These are phyloP conservation scores for Formica aserva DNA, from an alignment of 2,888 invertebrate species.

Conservation along the genomic window DNA sequence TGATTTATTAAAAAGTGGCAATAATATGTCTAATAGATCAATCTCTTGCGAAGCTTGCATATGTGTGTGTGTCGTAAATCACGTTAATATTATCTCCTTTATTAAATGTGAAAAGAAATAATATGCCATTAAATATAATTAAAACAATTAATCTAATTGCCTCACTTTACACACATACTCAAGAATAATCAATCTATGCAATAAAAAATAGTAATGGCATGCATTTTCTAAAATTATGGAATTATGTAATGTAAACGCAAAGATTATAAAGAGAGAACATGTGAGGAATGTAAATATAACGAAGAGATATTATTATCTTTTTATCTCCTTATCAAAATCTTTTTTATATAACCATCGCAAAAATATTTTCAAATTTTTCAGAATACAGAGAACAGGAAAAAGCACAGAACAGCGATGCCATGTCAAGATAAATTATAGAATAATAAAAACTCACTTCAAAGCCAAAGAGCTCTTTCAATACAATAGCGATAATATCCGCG, in stretches of 20 bases:
- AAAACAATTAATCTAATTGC: neutral
- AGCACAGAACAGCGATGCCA: neutral
- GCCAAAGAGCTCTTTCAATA: constrained; percentile 25
- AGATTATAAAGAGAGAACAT: neutral
- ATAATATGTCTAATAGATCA: neutral
- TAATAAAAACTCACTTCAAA: constrained; percentile 27
- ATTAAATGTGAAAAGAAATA: neutral
- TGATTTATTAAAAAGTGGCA: neutral
- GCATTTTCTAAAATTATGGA: neutral
- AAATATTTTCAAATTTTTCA: constrained; percentile 7
- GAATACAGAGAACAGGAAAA: neutral
- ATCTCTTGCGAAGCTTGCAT: neutral
- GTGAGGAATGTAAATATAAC: neutral
- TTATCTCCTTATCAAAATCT: neutral
- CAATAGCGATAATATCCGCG: constrained; percentile 42
- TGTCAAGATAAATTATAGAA: constrained; percentile 9
- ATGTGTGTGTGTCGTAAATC: neutral
- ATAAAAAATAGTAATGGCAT: neutral
- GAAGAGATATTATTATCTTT: neutral
- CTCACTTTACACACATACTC: neutral
- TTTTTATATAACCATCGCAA: neutral
- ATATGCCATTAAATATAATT: neutral
- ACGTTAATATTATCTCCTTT: neutral
- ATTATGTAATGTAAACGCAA: neutral
- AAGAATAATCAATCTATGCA: neutral